Percentiles rank a stretch among this genome's conserved stretches.
These are phyloP conservation scores for Lottia gigantea DNA, from an alignment of 2,888 invertebrate genomes.

Conservation along the genomic window DNA sequence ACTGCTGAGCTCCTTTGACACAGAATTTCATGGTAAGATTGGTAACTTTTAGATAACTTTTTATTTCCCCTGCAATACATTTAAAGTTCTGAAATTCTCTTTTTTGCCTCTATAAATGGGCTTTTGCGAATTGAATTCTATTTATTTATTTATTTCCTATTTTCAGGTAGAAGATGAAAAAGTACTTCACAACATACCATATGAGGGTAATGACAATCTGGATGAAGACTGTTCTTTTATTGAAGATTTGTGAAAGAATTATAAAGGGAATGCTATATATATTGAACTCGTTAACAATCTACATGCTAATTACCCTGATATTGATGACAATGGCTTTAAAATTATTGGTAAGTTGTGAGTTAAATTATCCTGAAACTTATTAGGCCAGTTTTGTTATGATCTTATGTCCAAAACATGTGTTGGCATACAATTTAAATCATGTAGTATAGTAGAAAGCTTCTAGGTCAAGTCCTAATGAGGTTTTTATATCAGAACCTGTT, in stretches of 20 bases:
- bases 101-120: too few species aligned
- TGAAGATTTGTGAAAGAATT: slow-evolving; percentile 96
- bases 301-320: slow-evolving; percentile 39
- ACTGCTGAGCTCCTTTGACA: slow-evolving; percentile 96
- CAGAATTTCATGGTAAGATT: slow-evolving; percentile 78
- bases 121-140: too few species aligned
- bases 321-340: neutral
- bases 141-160: neutral
- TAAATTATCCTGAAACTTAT: too few species aligned
- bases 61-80: too few species aligned
- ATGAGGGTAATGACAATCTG: slow-evolving; percentile 97
- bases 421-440: too few species aligned
- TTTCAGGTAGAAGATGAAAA: slow-evolving; percentile 90
- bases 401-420: too few species aligned
- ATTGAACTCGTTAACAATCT: slow-evolving; percentile 82
- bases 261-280: slow-evolving; percentile 95
- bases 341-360: neutral
- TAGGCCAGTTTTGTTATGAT: too few species aligned
- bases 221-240: slow-evolving; percentile 97
- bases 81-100: too few species aligned
- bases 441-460: too few species aligned
- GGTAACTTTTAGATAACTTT: too few species aligned
- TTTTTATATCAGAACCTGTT: too few species aligned
- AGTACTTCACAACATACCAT: slow-evolving; percentile 97
- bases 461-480: too few species aligned